Base-by-base conservation (phyloP, 1,140 invertebrate genomes). In the Cardiocondyla obscurior region DNA sequence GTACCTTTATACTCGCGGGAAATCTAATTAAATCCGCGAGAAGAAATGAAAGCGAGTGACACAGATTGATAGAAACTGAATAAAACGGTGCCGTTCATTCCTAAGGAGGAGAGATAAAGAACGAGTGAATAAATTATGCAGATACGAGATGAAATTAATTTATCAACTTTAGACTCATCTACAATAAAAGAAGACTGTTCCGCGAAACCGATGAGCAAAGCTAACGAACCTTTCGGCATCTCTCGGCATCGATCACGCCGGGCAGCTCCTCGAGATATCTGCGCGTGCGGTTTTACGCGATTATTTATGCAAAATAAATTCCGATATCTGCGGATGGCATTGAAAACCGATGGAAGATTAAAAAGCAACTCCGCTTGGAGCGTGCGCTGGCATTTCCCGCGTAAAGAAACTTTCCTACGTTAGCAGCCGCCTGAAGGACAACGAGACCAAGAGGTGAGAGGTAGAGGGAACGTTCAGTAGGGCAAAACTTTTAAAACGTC, bases 331-430 rank as follows among this genome's bases (percentile, higher is more conserved):
- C 19, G 16, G 16, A 53, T 39, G 60, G 1, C 44, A 67, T 79
- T 67, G 46, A 79, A 12, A 67, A 53, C 30, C 39, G 19, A 51
- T 67, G 53, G 67, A 79, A 77, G 33, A 67, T 77, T 39, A 67
- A 77, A 53, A 28, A 51, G n/a, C 25, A 60, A 62, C 14, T 64
- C 0, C 14, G 25, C 19, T 39, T 74, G 10, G 30, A 39, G 22
- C 60, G 46, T 16, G 14, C 55, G 12, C 25, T 25, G 42, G 28
- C 12, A 30, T 58, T 79, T 69, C n/a, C 4, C 25, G 36, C 10
- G 44, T 62, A 19, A 62, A 33, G 33, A 69, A 77, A 79, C 25
- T 79, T 79, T 69, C 12, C 33, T 28, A 25, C 25, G 22, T 46
- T n/a, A 64, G 42, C 49, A 53, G 22, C 46, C 42, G 60, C 25